These are phyloP conservation scores for Sebastes ruberrimus DNA, from an alignment of 2,797 vertebrate genomes.

Conservation along the genomic window DNA sequence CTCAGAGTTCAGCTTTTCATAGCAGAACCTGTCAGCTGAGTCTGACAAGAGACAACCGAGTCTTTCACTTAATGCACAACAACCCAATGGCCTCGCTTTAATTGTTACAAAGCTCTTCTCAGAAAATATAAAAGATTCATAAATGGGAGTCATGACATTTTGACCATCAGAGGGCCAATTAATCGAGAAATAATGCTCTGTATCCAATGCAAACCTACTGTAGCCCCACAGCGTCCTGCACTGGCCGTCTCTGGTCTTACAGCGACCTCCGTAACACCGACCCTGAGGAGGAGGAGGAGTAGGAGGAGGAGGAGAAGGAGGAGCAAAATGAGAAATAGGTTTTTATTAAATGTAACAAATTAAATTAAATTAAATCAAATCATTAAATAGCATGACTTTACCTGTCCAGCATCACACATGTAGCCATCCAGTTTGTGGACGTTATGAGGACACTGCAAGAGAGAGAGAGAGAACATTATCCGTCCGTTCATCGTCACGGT, in stretches of 20 bases:
- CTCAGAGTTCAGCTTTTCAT: constrained; percentile 95
- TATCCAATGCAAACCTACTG: constrained; percentile 82
- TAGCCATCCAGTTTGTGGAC: constrained; percentile 96
- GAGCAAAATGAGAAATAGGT: background rate
- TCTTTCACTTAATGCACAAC: background rate
- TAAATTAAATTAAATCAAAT: too few species aligned
- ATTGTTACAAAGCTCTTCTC: background rate
- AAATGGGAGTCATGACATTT: background rate
- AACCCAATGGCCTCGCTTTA: background rate
- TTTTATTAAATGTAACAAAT: background rate
- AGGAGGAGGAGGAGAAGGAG: constrained; percentile 1
- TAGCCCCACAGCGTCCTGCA: constrained; percentile 92
- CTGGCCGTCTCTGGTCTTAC: constrained; percentile 93
- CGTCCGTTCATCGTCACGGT: background rate
- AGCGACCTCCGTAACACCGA: constrained; percentile 95
- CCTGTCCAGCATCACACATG: constrained; percentile 92
- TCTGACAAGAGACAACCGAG: constrained; percentile 63
- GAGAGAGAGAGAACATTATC: constrained; percentile 22
- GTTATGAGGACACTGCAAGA: constrained; percentile 91
- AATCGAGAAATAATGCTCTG: background rate
- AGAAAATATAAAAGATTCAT: background rate
- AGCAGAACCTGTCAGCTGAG: constrained; percentile 94
- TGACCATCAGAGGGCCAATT: background rate
- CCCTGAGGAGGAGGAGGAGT: constrained; percentile 79
- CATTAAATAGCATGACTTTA: constrained; percentile 49